These are phyloP conservation scores for Drosophila dives DNA, from an alignment of 2,888 invertebrate genomes.

Conservation along the genomic window DNA sequence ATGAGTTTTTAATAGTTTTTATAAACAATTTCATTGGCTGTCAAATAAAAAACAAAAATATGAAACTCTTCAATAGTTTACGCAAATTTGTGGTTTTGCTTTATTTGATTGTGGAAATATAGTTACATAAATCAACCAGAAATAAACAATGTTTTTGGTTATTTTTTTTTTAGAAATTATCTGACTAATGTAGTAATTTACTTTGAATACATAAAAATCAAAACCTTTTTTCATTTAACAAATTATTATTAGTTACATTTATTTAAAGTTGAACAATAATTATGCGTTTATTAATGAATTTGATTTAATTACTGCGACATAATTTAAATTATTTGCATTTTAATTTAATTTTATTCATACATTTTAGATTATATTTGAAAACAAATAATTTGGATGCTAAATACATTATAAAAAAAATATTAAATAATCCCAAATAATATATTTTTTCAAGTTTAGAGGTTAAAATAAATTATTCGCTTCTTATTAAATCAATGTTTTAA, in stretches of 20 bases:
- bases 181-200: not conserved
- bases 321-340: not conserved
- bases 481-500: not conserved
- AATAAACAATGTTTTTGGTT: not conserved
- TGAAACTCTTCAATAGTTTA: not conserved
- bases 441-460: not conserved
- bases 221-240: not conserved
- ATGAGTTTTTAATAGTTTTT: not conserved
- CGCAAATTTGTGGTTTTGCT: not conserved
- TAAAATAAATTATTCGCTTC: not conserved
- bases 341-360: not conserved
- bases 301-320: not conserved
- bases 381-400: not conserved
- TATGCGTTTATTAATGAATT: not conserved
- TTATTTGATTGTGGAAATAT: not conserved
- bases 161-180: not conserved
- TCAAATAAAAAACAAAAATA: not conserved
- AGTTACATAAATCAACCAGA: not conserved
- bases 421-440: not conserved
- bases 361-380: not conserved
- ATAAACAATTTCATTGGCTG: constrained; percentile 14
- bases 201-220: too few species aligned
- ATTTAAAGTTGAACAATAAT: not conserved
- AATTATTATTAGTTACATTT: not conserved
- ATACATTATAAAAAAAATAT: too few species aligned